Percentiles rank a stretch among this genome's conserved stretches.
Conservation (phyloP, 2,888 invertebrate genomes). For the Callyntrura guangdongensis region DNA sequence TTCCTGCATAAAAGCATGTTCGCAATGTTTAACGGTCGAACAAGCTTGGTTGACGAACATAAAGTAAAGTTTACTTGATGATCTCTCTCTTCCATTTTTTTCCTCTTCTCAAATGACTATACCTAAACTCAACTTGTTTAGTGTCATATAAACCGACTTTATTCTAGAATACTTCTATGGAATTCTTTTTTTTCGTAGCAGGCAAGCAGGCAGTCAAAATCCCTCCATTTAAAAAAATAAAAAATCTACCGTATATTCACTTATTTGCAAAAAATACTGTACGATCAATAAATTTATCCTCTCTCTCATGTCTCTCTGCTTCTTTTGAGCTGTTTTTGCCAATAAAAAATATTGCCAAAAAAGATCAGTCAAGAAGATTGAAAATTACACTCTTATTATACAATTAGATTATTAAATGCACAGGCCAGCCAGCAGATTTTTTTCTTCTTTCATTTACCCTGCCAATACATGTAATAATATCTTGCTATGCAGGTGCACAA, state of each 20-base stretch:
- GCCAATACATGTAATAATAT: conserved; percentile 6
- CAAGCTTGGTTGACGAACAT: conserved; percentile 15
- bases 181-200: not conserved
- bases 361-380: conserved; percentile 71
- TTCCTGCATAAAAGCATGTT: conserved; percentile 18
- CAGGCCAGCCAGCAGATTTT: not conserved
- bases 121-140: conserved; percentile 27
- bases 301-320: not conserved
- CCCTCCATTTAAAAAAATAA: conserved; percentile 19
- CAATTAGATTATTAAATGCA: conserved; percentile 70
- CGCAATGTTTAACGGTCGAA: not conserved
- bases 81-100: not conserved
- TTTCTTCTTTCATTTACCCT: not conserved
- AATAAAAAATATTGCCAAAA: conserved; percentile 63
- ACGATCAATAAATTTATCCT: not conserved
- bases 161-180: conserved; percentile 24
- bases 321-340: conserved; percentile 38
- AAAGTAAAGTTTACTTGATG: not conserved
- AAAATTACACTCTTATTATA: conserved; percentile 67
- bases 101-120: not conserved
- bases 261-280: conserved; percentile 36
- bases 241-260: conserved; percentile 29
- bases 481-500: not conserved
- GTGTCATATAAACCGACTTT: conserved; percentile 4
- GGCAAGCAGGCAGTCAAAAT: conserved; percentile 36